Conservation (phyloP, 2,888 invertebrate species). For the Philereme transversata region DNA sequence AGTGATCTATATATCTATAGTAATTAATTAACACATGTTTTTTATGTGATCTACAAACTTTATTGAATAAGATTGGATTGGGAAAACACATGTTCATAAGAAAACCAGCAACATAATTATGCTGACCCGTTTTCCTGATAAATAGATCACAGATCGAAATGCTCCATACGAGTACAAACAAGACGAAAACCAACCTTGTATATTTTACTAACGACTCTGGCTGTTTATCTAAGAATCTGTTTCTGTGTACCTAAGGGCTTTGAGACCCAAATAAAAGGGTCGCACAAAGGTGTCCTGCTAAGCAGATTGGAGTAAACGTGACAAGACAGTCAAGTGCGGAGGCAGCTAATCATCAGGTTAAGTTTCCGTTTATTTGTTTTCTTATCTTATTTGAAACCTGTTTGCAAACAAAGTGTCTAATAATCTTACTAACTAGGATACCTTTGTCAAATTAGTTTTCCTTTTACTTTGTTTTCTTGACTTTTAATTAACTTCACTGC, state of each 20-base stretch:
- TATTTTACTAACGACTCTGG: constrained; percentile 54
- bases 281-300: constrained; percentile 72
- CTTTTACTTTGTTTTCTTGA: constrained; percentile 18
- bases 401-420: constrained; percentile 29
- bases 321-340: constrained; percentile 59
- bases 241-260: constrained; percentile 67
- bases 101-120: constrained; percentile 19
- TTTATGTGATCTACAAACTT: no score
- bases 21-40: no score
- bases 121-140: constrained; percentile 34
- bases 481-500: constrained; percentile 11
- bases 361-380: constrained; percentile 53
- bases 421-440: constrained; percentile 21
- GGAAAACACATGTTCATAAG: constrained; percentile 2
- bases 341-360: constrained; percentile 63
- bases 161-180: constrained; percentile 37
- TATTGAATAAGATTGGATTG: not conserved
- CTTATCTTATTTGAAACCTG: constrained; percentile 41
- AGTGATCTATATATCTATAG: no score
- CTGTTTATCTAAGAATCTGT: constrained; percentile 70
- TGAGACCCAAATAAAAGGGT: constrained; percentile 71
- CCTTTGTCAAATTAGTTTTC: constrained; percentile 20
- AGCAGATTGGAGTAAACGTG: constrained; percentile 77
- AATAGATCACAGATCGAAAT: constrained; percentile 35
- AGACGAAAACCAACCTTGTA: constrained; percentile 42